Conservation (phyloP, 2,797 vertebrate species). For the Botia kubotai region DNA sequence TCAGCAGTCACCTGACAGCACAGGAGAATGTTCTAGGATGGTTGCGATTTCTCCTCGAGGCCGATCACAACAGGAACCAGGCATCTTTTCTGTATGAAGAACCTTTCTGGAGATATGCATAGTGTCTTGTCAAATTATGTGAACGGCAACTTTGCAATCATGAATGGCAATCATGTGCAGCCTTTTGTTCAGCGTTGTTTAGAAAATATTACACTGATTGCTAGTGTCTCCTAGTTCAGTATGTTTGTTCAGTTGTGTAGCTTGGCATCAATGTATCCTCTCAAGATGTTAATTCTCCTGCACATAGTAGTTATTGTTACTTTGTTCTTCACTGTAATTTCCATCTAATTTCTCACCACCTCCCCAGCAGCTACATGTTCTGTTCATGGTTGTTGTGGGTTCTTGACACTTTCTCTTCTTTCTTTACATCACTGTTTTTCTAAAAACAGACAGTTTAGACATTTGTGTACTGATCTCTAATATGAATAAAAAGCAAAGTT, state of each 20-base stretch:
- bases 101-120: slow-evolving; percentile 56
- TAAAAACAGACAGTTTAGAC: slow-evolving; percentile 57
- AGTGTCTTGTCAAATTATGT: slow-evolving; percentile 15
- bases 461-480: slow-evolving; percentile 68
- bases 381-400: background rate
- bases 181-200: slow-evolving; percentile 32
- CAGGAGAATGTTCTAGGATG: slow-evolving; percentile 73
- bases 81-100: slow-evolving; percentile 28
- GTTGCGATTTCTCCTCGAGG: slow-evolving; percentile 76
- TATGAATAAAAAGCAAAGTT: slow-evolving; percentile 62
- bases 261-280: slow-evolving; percentile 7
- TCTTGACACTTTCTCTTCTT: slow-evolving; percentile 16
- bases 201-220: slow-evolving; percentile 19
- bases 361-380: background rate
- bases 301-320: background rate
- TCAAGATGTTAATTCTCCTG: background rate
- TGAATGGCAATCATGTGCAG: slow-evolving; percentile 7
- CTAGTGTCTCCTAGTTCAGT: background rate
- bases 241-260: slow-evolving; percentile 20
- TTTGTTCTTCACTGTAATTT: slow-evolving; percentile 16
- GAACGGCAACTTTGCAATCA: slow-evolving; percentile 21
- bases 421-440: slow-evolving; percentile 64
- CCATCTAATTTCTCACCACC: background rate
- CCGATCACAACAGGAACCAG: slow-evolving; percentile 61
- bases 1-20: slow-evolving; percentile 63